Evolutionary conservation across 2,888 invertebrate genomes (phyloP).

Genomic region (Seladonia tumulorum): DNA sequence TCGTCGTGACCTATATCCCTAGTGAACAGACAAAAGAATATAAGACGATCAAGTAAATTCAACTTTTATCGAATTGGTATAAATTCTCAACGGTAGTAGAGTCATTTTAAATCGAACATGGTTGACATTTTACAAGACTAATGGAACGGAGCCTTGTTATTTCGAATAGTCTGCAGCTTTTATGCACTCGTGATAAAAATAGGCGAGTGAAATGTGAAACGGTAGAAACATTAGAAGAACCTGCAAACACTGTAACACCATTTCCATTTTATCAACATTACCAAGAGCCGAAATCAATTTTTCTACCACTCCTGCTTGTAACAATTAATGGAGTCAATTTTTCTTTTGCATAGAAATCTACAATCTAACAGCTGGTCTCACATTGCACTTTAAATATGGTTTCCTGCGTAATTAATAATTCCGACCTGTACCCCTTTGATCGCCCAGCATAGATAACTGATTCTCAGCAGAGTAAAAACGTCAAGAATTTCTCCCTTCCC

Average conservation of each 20-base stretch:
- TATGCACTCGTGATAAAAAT: background rate
- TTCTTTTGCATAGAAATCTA: no score
- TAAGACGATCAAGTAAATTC: background rate
- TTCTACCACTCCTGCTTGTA: background rate
- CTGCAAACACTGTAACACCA: background rate
- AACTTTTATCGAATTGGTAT: background rate
- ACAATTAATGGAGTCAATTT: no score
- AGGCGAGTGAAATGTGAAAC: background rate
- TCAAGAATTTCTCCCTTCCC: background rate
- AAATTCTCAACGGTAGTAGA: background rate
- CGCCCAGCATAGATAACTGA: background rate
- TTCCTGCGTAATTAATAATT: background rate
- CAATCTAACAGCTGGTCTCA: no score
- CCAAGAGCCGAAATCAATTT: background rate
- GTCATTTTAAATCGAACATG: background rate
- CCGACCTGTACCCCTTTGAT: background rate
- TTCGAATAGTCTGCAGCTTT: background rate
- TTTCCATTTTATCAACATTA: background rate
- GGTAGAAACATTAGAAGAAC: background rate
- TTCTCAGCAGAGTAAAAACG: background rate
- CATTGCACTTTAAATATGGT: background rate
- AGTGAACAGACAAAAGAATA: background rate
- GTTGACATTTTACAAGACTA: background rate
- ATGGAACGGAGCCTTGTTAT: background rate
- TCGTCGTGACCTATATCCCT: background rate